Base-by-base conservation (phyloP, 2,797 vertebrate genomes). In the Centropyge bicolor region DNA sequence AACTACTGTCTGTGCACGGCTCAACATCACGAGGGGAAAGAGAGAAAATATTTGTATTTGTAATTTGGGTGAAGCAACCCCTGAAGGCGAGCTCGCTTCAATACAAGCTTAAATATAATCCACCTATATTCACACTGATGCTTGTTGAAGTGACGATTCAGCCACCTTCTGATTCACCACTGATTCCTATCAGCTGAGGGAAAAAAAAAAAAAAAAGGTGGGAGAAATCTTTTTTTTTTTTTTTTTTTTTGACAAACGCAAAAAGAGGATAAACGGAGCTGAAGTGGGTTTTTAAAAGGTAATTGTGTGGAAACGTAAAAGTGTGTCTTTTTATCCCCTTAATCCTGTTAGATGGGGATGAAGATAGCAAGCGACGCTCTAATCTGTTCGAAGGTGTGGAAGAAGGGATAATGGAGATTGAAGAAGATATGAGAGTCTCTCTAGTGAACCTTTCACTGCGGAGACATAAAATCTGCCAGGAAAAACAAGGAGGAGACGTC, bases 351-450 rank as follows among this genome's bases (percentile, higher is more conserved):
- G 91, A 92, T 92, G 13, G 90, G 88, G 74, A 66, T 76, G 62
- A 83, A 89, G 92, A 94, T 92, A 85, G 86, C 79, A 19, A 70
- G 88, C 60, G 62, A 54, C 19, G 51, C 87, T 83, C 80, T 91
- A 91, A 93, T 94, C 91, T 92, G 86, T 78, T 84, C 82, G 17
- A 92, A 94, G 91, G 92, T 94, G 92, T 88, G 89, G 86, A 90
- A 84, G 87, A 86, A 66, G 74, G 86, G 89, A 92, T 92, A 88
- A 93, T 84, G 57, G 84, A 92, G 91, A 92, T 90, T 43, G 85
- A 70, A 35, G 70, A 86, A 80, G 91, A 93, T 92, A 89, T 2
- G 67, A 81, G 77, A 2, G 8, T 46, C 64, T 86, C 69, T 80
- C 41, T 3, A 24, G 41, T 9, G 49, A n/a, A 49, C 56, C 43